Base-by-base conservation (phyloP, 2,888 invertebrate species). In the Eurytoma adleriae region DNA sequence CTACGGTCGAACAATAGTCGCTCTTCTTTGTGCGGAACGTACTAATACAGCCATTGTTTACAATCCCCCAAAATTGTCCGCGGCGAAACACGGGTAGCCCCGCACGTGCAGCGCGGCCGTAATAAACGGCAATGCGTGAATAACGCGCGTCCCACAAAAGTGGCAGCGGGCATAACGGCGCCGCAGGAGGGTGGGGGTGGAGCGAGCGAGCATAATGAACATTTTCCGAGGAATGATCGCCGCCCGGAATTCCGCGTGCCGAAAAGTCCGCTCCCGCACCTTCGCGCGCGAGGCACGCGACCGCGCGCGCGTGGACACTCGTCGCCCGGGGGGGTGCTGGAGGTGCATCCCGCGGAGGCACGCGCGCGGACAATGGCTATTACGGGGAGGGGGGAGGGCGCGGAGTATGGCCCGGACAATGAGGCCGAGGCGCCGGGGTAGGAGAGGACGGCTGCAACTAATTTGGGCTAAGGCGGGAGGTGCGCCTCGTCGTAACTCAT, bases 391-490 rank as follows among this genome's bases (percentile, higher is more conserved):
- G 64, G 80, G 81, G 48, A 14, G 64, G 18, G 10, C 83, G 82
- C 83, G 84, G 83, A 84, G 86, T 86, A 88, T 87, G 87, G 40
- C 40, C 10, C 10, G 10, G 40, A 40, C 40, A 40, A 40, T 40
- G 40, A 10, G 40, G 40, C 7, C 7, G 40, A 40, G 86, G 85
- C 84, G 82, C 80, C 85, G 85, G 86, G 84, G 86, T 89, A 78
- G 87, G 61, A 73, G 78, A 87, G 69, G 70, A 88, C 85, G 87
- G 88, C 88, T 87, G 89, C 88, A 86, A 87, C 88, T 87, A 89
- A 89, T 89, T 89, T 88, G 70, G 59, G 20, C 73, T 61, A 70
- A 73, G 74, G 70, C 67, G 66, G 69, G 30, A 18, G n/a, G 54
- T 50, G 16, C 14, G 30, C 18, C 16, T 14, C 16, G 64, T 72